Percentiles rank a stretch among this genome's conserved stretches.
Conservation (phyloP, 2,113 vertebrate genomes). For the Columba janthina region DNA sequence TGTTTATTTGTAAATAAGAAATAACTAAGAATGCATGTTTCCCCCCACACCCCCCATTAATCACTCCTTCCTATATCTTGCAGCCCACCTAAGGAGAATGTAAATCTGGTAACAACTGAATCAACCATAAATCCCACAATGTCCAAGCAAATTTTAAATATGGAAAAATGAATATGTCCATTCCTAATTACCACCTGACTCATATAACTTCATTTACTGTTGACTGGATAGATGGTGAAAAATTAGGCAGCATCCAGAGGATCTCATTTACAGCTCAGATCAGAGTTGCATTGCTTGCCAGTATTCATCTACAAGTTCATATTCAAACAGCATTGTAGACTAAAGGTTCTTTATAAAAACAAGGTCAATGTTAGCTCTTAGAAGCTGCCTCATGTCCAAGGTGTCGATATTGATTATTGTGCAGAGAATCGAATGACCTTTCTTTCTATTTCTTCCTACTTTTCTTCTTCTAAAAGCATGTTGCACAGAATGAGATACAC, state of each 20-base stretch:
- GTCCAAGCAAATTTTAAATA: not conserved
- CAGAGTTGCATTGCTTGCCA: not conserved
- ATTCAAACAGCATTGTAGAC: not conserved
- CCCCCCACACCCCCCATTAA: rapidly evolving
- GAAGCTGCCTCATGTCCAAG: not conserved
- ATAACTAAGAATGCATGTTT: not conserved
- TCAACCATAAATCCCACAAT: not conserved
- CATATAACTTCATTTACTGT: not conserved
- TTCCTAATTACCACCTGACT: not conserved
- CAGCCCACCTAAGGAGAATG: not conserved
- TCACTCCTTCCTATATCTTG: not conserved
- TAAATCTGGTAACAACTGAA: not conserved
- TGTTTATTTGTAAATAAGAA: not conserved
- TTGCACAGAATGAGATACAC: not conserved
- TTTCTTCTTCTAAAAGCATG: not conserved
- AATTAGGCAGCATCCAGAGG: not conserved
- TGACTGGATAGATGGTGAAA: not conserved
- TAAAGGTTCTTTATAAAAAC: not conserved
- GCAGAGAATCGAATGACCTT: not conserved
- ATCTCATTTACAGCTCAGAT: not conserved
- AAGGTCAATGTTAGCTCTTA: not conserved
- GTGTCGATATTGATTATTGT: not conserved
- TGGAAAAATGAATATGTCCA: not conserved
- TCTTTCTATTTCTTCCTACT: not conserved
- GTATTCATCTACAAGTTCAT: not conserved